Evolutionary conservation across 2,888 invertebrate genomes (phyloP).

Genomic region (Acanthosepion lycidas): DNA sequence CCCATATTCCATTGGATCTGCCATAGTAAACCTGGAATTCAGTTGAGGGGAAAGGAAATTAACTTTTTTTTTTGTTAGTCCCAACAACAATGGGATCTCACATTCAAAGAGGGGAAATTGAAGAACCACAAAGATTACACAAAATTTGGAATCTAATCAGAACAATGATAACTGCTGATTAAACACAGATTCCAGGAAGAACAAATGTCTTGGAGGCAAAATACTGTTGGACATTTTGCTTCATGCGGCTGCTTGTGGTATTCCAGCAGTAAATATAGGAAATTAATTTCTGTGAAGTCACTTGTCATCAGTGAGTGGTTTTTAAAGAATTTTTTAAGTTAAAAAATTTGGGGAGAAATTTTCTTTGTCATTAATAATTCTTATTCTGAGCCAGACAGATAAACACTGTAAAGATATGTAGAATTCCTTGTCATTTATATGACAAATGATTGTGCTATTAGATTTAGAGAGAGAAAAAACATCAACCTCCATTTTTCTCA

Average conservation of each 20-base stretch:
- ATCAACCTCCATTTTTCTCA: background rate
- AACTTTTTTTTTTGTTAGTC: background rate
- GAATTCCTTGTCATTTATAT: background rate
- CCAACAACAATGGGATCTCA: background rate
- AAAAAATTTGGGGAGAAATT: background rate
- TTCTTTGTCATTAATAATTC: background rate
- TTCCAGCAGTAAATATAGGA: background rate
- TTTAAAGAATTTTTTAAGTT: background rate
- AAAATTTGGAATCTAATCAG: conserved; percentile 22
- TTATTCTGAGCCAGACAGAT: background rate
- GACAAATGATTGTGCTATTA: background rate
- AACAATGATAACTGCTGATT: conserved; percentile 12
- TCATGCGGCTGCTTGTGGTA: background rate
- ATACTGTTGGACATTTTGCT: conserved; percentile 13
- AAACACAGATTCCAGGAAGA: background rate
- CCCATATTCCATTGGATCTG: background rate
- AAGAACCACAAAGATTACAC: conserved; percentile 1
- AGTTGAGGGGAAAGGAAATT: background rate
- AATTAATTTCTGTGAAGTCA: background rate
- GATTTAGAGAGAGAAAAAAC: background rate
- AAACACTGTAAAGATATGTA: background rate
- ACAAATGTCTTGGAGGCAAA: background rate
- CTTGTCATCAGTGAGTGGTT: background rate
- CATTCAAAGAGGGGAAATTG: conserved; percentile 6
- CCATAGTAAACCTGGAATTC: background rate